Evolutionary conservation across 2,113 vertebrate species (phyloP), one percentile per base, ranked within the genome.

Genomic region (Elephantulus edwardii): DNA sequence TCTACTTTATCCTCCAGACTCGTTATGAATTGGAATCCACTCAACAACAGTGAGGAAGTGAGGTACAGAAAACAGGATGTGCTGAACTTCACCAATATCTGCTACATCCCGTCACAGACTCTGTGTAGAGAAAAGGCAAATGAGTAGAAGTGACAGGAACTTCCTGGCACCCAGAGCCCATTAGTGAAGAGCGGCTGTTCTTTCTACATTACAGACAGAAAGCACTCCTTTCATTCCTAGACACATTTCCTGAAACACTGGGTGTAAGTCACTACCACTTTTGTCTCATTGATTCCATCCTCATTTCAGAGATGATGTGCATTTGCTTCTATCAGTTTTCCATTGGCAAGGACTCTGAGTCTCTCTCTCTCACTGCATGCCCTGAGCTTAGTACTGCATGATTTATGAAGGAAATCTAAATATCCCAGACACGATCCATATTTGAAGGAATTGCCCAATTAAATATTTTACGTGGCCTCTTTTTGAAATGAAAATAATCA

Each of bases 401-500:
- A 94, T 94, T 96, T 80, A 93, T 89, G 93, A 86, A 87, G 74
- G 68, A 90, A 88, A 38, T 50, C 94, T 60, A 33, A 88, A 46
- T 80, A 79, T 75, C 66, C 64, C 7, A 48, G 71, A 75, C 79
- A 90, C 76, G 91, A 85, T 83, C 91, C 66, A 19, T 60, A 88
- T 90, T 86, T 88, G 64, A 95, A 93, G 95, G 79, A 85, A 26
- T 66, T 52, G 86, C 33, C 48, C 26, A 60, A 84, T 92, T 91
- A 90, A 95, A 94, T 91, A 91, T 92, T 93, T 96, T 89, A 92
- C 92, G 86, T 68, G 75, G 75, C 33, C 60, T 44, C 44, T 87
- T 91, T 95, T 93, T 93, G 95, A 95, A 94, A 91, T 91, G 95
- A 96, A 95, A 94, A 95, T 95, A 88, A 68, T 91, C 58, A 1